Evolutionary conservation across 2,888 invertebrate genomes (phyloP), one percentile per base, ranked within the genome.

Genomic region (Brachypterus glaber): DNA sequence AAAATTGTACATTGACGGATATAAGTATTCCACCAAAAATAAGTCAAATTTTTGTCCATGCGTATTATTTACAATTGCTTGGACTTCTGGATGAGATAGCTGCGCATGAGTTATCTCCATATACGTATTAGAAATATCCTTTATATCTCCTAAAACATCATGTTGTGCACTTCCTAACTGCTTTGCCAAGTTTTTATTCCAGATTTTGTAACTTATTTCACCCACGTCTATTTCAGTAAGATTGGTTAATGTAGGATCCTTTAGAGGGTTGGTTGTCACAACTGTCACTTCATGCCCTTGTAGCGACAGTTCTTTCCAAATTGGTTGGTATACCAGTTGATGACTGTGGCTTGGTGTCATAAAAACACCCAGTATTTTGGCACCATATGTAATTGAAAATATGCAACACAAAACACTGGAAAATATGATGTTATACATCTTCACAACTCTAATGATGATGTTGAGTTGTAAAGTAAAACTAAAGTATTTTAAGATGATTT

Each of bases 201-300:
- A 44, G 17, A 26, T 33, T 25, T 51, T 41, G 32, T 69, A 65
- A 0, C 63, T 42, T 11, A 27, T 9, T 27, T 51, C 49, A 27
- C 57, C 49, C 1, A 66, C 33, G 40, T 66, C 60, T 14, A 70
- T 62, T 50, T 69, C 62, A 1, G 58, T 62, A 8, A 69, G 53
- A 47, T 64, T 68, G 4, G 53, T 49, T 2, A 65, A 50, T 2
- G 53, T 47, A 4, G 53, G 42, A 34, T 67, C 63, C 17, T 64
- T 63, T 1, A 66, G 45, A 1, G 71, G 69, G 50, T 58, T 50
- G 1, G 61, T 51, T 1, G 73, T 70, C n/a, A 70, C 36, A 1
- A 70, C 54, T 0, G 67, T 62, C 1, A 73, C 42, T 37, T 71
- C 53, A 44, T 74, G 73, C 7, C 72, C 73, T 41, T 63, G 55